A percentile compares a stretch with the other conserved stretches of the same genome.
Evolutionary conservation across 35 echinoderm and acorn worm species (phyloP).

Genomic region (Lytechinus variegatus): DNA sequence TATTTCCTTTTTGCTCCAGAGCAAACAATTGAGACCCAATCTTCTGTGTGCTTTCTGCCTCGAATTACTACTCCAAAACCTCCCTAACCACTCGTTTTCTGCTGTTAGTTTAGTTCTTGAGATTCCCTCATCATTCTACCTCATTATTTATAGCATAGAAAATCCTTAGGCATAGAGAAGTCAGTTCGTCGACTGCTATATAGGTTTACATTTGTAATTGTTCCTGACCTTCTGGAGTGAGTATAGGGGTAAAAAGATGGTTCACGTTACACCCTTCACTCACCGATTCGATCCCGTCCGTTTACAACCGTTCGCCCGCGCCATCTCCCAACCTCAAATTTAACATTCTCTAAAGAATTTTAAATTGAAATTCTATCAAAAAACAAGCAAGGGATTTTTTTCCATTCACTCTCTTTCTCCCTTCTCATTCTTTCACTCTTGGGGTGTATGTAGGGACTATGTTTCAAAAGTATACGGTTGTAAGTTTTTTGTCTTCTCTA

Average conservation of each 20-base stretch:
- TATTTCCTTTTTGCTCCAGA: conserved; percentile 35
- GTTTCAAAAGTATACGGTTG: conserved; percentile 45
- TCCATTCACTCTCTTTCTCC: background rate
- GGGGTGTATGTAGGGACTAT: conserved; percentile 32
- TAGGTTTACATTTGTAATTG: conserved; percentile 34
- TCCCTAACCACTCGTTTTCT: background rate
- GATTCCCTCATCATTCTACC: background rate
- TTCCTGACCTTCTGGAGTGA: conserved; percentile 5
- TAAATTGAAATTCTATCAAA: conserved; percentile 56
- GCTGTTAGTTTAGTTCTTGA: conserved; percentile 29
- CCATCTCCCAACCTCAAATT: conserved; percentile 21
- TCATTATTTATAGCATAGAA: background rate
- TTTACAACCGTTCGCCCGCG: conserved; percentile 21
- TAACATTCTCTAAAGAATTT: conserved; percentile 51
- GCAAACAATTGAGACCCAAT: conserved; percentile 46
- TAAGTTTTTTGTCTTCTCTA: conserved; percentile 32
- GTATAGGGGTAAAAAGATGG: background rate
- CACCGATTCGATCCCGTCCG: conserved; percentile 30
- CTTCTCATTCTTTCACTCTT: conserved; percentile 3
- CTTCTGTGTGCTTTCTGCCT: conserved; percentile 32
- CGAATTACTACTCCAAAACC: conserved; percentile 37
- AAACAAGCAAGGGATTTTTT: conserved; percentile 51
- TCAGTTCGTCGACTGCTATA: background rate
- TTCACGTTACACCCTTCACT: conserved; percentile 47
- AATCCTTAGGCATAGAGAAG: background rate